Conservation (phyloP, 2,797 vertebrate species). For the Notamacropus eugenii region DNA sequence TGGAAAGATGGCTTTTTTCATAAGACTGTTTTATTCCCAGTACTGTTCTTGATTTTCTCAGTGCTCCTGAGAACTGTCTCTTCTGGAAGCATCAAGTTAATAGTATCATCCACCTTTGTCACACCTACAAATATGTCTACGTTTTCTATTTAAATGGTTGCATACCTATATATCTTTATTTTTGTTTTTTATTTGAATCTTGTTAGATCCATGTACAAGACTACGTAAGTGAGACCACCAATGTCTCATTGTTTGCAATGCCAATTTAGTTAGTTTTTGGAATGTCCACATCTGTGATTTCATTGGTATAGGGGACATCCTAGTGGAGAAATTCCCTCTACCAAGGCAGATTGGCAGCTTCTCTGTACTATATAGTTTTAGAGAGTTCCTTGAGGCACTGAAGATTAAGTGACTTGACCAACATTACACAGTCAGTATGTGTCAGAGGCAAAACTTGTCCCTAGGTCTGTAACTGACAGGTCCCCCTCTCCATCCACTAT, state of each 20-base stretch:
- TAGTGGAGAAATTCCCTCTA: neutral
- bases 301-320: neutral
- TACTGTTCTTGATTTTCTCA: neutral
- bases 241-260: too few relatives aligned
- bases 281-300: neutral
- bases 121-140: neutral
- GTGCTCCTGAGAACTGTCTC: neutral
- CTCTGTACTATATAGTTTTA: neutral
- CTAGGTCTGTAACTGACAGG: neutral
- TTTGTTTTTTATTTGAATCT: neutral
- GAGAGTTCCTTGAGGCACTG: neutral
- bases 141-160: neutral
- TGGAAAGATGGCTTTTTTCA: neutral
- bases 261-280: neutral
- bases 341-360: neutral
- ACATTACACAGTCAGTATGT: neutral
- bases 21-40: neutral
- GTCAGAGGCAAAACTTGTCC: too few relatives aligned
- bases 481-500: neutral
- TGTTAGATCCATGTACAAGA: too few relatives aligned
- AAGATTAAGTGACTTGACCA: neutral
- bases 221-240: too few relatives aligned
- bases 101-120: neutral
- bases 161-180: neutral
- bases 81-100: neutral